These are phyloP conservation scores for Sisyra terminalis DNA, from an alignment of 2,888 invertebrate genomes.

Conservation along the genomic window DNA sequence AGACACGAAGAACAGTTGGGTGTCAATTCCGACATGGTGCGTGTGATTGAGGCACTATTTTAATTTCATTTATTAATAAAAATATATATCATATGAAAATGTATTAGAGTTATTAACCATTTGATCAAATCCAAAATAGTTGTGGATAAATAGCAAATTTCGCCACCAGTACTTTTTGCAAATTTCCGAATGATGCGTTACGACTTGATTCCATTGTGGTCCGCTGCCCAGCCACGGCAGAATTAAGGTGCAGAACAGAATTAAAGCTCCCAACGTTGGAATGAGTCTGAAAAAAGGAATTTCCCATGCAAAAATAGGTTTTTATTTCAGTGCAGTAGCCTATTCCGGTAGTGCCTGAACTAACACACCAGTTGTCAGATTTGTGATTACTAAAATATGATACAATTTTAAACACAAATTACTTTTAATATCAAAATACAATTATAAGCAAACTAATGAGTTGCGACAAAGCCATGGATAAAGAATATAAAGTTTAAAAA, in stretches of 20 bases:
- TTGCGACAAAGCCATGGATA: too few species aligned
- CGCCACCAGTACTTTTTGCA: conserved; percentile 56
- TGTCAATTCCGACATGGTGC: conserved; percentile 54
- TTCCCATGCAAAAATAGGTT: too few species aligned
- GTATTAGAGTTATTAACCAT: conserved; percentile 31
- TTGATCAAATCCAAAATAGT: conserved; percentile 54
- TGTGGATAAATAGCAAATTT: conserved; percentile 52
- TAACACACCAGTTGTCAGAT: too few species aligned
- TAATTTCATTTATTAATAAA: not conserved
- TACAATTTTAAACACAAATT: too few species aligned
- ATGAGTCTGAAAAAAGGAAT: too few species aligned
- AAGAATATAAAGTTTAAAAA: too few species aligned
- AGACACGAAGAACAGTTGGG: conserved; percentile 44
- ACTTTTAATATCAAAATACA: too few species aligned
- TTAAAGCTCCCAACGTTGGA: conserved; percentile 44
- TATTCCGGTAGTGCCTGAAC: too few species aligned
- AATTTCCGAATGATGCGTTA: conserved; percentile 46
- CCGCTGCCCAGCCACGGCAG: conserved; percentile 44
- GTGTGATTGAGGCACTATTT: conserved; percentile 51
- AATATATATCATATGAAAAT: not conserved
- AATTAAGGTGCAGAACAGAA: conserved; percentile 48
- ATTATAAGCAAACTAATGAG: too few species aligned
- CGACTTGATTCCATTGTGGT: conserved; percentile 52
- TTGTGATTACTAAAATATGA: too few species aligned
- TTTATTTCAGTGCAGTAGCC: too few species aligned